Evolutionary conservation across 2,888 invertebrate genomes (phyloP), one percentile per base, ranked within the genome.

Genomic region (Eudemis profundana): DNA sequence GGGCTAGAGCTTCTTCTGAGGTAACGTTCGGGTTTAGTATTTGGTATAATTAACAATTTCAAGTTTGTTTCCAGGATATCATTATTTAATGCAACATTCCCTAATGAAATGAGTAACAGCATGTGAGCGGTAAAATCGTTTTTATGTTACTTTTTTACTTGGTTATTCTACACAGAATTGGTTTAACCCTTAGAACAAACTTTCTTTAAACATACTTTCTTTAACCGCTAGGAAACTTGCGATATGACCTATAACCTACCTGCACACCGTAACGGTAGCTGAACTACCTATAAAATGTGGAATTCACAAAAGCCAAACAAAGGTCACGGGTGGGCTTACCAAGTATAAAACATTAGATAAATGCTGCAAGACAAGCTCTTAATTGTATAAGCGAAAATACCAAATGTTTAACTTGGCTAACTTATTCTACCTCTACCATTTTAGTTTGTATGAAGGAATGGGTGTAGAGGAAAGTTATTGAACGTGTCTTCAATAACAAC

Each of bases 1-100:
- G 64, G 56, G 23, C 12, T 40, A 40, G 51, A 27, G 40, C 42
- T 50, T 44, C 44, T 44, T 57, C 44, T 38, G 50, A 44, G 44
- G 21, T 53, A 49, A 27, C 27, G 36, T 15, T 51, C 12, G 36
- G 21, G 61, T 29, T 57, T 44, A 40, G 17, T 50, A 42, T 15
- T 42, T 10, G 10, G 21, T 50, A 44, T 50, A 50, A 19, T 57
- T 42, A 54, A 8, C 12, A 7, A 19, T 14, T 14, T 51, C 27
- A 17, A 49, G 21, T 23, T 29, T 54, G 47, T 62, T 23, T 40
- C 38, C 53, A 53, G 15, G 40, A 40, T 42, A 14, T n/a, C 17
- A 14, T 27, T 49, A 15, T 27, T 49, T 49, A 14, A 27, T 27
- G 27, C 27, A 27, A 27, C 7, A 33, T 33, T 33, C 8, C n/a